A percentile compares a stretch with the other conserved stretches of the same genome.
Evolutionary conservation across 2,113 vertebrate genomes (phyloP).

Genomic region (Zeus faber): DNA sequence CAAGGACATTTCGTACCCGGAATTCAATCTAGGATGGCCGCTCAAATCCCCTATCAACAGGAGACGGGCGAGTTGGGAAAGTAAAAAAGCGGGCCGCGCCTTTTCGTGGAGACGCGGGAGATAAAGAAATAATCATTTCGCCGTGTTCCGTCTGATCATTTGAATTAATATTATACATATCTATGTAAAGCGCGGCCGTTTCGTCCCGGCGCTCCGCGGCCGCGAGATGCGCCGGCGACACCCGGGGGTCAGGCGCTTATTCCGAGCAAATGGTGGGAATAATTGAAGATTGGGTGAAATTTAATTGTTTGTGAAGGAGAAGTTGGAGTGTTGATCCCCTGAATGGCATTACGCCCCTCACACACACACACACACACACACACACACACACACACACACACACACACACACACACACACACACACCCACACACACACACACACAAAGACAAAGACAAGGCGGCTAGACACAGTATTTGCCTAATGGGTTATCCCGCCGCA

Average conservation of each 20-base stretch:
- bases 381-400: slow-evolving; percentile 1
- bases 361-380: slow-evolving; percentile 2
- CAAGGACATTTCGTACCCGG: slow-evolving; percentile 71
- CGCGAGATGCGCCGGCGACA: slow-evolving; percentile 28
- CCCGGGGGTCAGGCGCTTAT: slow-evolving; percentile 38
- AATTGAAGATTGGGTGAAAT: slow-evolving; percentile 71
- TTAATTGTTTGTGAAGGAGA: slow-evolving; percentile 64
- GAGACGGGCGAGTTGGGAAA: slow-evolving; percentile 5
- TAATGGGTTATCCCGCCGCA: slow-evolving; percentile 69
- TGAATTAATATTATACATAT: too few relatives aligned
- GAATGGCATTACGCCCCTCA: slow-evolving; percentile 18
- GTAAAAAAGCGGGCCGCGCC: too few relatives aligned
- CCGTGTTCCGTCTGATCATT: too few relatives aligned
- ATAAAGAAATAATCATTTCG: too few relatives aligned
- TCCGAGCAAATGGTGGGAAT: slow-evolving; percentile 70
- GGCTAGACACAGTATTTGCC: slow-evolving; percentile 56
- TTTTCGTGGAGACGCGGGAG: too few relatives aligned
- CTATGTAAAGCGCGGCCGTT: too few relatives aligned
- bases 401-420: slow-evolving; percentile 15
- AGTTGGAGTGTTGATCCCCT: slow-evolving; percentile 51
- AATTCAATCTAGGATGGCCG: slow-evolving; percentile 64
- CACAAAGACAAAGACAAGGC: not conserved
- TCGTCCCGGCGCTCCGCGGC: too few relatives aligned
- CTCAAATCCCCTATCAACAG: slow-evolving; percentile 53
- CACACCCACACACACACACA: slow-evolving; percentile 3